A percentile compares a stretch with the other conserved stretches of the same genome.
These are phyloP conservation scores for Tetramorium parvispinum DNA, from an alignment of 1,140 invertebrate genomes.

Conservation along the genomic window DNA sequence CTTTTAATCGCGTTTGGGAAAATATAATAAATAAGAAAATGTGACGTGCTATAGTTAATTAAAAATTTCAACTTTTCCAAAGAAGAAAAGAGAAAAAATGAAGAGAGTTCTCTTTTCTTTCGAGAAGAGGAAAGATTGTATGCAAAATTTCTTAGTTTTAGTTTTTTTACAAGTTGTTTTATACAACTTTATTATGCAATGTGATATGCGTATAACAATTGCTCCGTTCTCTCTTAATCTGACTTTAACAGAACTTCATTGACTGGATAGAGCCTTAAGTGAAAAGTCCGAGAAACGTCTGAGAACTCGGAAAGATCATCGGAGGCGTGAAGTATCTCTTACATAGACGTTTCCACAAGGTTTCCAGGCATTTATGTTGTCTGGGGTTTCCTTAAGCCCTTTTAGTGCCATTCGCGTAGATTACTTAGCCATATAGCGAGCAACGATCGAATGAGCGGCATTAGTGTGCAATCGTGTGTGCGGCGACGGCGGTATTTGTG, in stretches of 20 bases:
- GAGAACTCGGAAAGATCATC: constrained; percentile 9
- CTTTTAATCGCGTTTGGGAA: background rate
- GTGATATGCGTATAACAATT: background rate
- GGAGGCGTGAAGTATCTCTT: background rate
- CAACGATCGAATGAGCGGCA: background rate
- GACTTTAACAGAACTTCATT: background rate
- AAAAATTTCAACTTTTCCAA: background rate
- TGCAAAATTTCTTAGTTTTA: background rate
- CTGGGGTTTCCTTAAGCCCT: background rate
- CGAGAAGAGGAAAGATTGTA: background rate
- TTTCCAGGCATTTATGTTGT: constrained; percentile 11
- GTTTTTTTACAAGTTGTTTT: background rate
- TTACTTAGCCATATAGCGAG: constrained; percentile 7
- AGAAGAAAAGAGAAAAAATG: too few relatives aligned
- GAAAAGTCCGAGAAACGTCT: background rate
- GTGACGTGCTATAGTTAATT: background rate
- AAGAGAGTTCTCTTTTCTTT: background rate
- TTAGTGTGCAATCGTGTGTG: constrained; percentile 17
- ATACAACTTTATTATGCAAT: background rate
- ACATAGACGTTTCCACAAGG: background rate
- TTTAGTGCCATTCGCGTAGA: constrained; percentile 14
- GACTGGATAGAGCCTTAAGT: background rate
- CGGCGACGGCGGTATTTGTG: constrained; percentile 7
- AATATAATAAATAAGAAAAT: background rate
- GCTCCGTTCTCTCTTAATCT: background rate